Evolutionary conservation across 2,797 vertebrate species (phyloP).

Genomic region (Iguana delicatissima): DNA sequence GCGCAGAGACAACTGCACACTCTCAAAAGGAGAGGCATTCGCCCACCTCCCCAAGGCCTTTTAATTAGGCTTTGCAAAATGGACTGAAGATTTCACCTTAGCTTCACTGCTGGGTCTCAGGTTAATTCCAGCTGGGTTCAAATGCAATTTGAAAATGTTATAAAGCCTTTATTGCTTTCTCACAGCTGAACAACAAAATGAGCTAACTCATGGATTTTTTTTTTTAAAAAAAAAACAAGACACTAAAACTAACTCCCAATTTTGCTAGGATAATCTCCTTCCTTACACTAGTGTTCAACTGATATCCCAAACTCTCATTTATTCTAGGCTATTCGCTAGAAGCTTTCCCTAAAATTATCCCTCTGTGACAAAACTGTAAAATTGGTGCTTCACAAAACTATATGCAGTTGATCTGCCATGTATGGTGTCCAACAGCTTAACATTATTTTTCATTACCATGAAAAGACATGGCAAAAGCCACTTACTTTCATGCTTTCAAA

Average conservation of each 20-base stretch:
- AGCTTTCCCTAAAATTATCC: not conserved
- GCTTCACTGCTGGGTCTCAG: conserved; percentile 19
- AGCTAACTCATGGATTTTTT: not conserved
- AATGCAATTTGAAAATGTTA: conserved; percentile 28
- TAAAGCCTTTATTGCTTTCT: conserved; percentile 26
- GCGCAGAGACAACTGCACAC: not conserved
- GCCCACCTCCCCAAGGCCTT: not conserved
- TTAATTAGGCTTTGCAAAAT: conserved; percentile 37
- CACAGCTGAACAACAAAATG: conserved; percentile 20
- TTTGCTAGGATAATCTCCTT: not conserved
- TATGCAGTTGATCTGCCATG: not conserved
- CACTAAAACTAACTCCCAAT: not conserved
- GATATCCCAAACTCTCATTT: not conserved
- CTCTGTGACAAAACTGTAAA: not conserved
- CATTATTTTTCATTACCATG: not conserved
- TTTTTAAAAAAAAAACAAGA: not conserved
- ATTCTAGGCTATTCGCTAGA: not conserved
- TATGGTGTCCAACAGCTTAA: not conserved
- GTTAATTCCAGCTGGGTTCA: conserved; percentile 42
- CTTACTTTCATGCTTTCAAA: no score
- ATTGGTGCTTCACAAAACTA: no score
- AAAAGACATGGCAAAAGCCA: not conserved
- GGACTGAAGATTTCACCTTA: conserved; percentile 32
- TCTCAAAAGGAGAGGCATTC: not conserved
- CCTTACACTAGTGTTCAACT: not conserved